A percentile compares a stretch with the other conserved stretches of the same genome.
Evolutionary conservation across 2,888 invertebrate species (phyloP).

Genomic region (Saturnia pavonia): DNA sequence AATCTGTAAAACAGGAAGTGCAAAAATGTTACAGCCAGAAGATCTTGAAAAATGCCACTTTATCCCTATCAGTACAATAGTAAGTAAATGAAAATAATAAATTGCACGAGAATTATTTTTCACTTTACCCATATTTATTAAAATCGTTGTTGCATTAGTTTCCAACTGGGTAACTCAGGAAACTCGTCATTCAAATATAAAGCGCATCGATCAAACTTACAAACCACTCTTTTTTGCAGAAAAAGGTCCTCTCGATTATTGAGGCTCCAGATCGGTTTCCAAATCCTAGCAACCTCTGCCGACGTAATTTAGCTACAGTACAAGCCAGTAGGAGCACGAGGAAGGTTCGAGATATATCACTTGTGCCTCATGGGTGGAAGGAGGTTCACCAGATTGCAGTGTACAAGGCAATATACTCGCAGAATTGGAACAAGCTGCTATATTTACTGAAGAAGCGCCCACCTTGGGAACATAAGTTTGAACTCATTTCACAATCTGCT

Average conservation of each 20-base stretch:
- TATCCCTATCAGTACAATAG: conserved; percentile 59
- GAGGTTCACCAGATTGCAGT: conserved; percentile 43
- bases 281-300: conserved; percentile 43
- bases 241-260: conserved; percentile 47
- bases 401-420: conserved; percentile 59
- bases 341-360: conserved; percentile 26
- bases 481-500: conserved; percentile 34
- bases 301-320: conserved; percentile 47
- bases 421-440: conserved; percentile 66
- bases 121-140: background rate
- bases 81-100: conserved; percentile 39
- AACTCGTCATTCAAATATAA: too few species aligned
- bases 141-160: too few species aligned
- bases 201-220: background rate
- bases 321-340: conserved; percentile 39
- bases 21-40: conserved; percentile 24
- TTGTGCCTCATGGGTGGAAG: conserved; percentile 34
- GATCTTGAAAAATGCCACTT: conserved; percentile 42
- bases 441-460: conserved; percentile 62
- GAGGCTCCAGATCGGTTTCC: conserved; percentile 32
- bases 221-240: conserved; percentile 40
- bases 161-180: too few species aligned
- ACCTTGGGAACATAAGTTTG: conserved; percentile 49
- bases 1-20: background rate
- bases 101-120: background rate